These are phyloP conservation scores for Tiphia femorata DNA, from an alignment of 2,888 invertebrate species.

Conservation along the genomic window DNA sequence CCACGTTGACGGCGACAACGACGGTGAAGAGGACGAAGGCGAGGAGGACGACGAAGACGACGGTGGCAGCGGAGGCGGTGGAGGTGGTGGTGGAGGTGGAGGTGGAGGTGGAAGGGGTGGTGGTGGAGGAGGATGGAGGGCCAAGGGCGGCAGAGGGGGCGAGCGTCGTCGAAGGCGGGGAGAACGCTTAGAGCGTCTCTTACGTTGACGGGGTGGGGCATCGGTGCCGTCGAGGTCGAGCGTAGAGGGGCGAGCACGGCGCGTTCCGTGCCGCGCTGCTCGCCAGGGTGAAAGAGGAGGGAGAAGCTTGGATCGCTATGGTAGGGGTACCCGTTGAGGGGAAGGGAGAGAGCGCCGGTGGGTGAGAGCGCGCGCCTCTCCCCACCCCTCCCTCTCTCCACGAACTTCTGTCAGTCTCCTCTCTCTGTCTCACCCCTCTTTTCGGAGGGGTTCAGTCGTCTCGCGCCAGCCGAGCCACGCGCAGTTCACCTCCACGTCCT, in stretches of 20 bases:
- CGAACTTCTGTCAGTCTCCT: constrained; percentile 35
- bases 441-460: constrained; percentile 63
- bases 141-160: constrained; percentile 27
- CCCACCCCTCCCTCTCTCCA: constrained; percentile 20
- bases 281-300: too few relatives aligned
- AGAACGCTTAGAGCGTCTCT: constrained; percentile 42
- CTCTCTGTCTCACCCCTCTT: constrained; percentile 43
- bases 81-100: constrained; percentile 23
- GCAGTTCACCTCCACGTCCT: too few relatives aligned
- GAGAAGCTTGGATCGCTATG: too few relatives aligned
- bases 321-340: too few relatives aligned
- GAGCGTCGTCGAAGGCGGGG: constrained; percentile 40
- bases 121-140: constrained; percentile 28
- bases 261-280: constrained; percentile 20
- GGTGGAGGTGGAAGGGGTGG: constrained; percentile 24
- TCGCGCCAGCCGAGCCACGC: constrained; percentile 66
- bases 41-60: not conserved
- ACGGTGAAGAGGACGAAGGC: not conserved
- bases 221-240: constrained; percentile 20
- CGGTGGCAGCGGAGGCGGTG: constrained; percentile 29
- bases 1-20: too few relatives aligned
- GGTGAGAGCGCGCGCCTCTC: constrained; percentile 21
- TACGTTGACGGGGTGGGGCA: constrained; percentile 43
- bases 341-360: too few relatives aligned
- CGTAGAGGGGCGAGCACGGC: constrained; percentile 26